Evolutionary conservation across 2,797 vertebrate genomes (phyloP), one percentile per base, ranked within the genome.

Genomic region (Chaetodon trifasciatus): DNA sequence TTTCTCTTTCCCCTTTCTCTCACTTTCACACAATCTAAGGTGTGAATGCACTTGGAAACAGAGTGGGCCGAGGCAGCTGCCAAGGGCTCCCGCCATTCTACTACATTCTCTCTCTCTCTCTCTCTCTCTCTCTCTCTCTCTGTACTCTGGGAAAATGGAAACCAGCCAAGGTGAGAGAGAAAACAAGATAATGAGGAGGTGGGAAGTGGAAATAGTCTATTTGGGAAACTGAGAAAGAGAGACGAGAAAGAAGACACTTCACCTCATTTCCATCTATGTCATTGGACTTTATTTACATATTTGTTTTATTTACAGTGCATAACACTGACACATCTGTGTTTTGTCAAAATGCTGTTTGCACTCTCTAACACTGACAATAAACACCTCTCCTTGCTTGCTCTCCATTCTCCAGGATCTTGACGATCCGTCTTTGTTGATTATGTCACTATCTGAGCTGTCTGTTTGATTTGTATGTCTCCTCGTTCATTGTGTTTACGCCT

Each of bases 11-110:
- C 65, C 47, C 47, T 60, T 76, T 76, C 71, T 77, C 79, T 62
- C 55, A 19, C 67, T 84, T 91, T 90, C 79, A 68, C 85, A 86
- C 83, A 81, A 78, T 87, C 66, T 58, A 74, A 91, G 80, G 85
- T 90, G 89, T 88, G 82, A 92, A 83, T 17, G 7, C 67, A 68
- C 68, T 86, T 76, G 76, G 81, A 89, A 86, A 75, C 57, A 56
- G 64, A 79, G 58, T 35, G 10, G 72, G 65, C 46, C 1, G n/a
- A 60, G 44, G 70, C 39, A 44, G 49, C 81, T 75, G 82, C 81
- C 88, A 82, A 79, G 50, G 15, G 39, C 64, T 37, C 21, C 19
- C 35, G 6, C 35, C 37, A 57, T 72, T 84, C 82, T 1, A 47
- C 32, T n/a, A n/a, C n/a, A n/a, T n/a, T n/a, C 49, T n/a, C 49